Evolutionary conservation across 1,140 invertebrate species (phyloP), one percentile per base, ranked within the genome.

Genomic region (Drosophila subpulchrella): DNA sequence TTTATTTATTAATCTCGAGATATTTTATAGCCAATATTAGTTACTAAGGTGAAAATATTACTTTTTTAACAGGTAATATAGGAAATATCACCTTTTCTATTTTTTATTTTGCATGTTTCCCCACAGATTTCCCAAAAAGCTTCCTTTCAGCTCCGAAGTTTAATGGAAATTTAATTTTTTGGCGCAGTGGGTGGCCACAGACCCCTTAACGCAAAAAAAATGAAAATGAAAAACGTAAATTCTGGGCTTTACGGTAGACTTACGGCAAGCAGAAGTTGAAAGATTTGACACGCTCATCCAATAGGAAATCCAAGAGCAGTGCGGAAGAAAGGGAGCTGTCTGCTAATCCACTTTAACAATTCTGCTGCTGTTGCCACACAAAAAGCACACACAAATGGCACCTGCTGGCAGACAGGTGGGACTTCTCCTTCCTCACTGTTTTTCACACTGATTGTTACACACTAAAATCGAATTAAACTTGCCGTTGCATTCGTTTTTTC

Each of bases 401-500:
- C 36, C 63, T 54, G 36, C 27, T 13, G 44, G 27, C 44, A 15
- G 15, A 44, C 55, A 51, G 46, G 63, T 67, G 36, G 42, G 47
- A 12, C 48, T 50, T 13, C 17, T 20, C 20, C 20, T 32, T 42
- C 48, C 15, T 32, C 17, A 15, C 36, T 58, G 61, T 85, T 74
- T 79, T 51, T 80, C 47, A 38, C 66, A 80, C 76, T 88, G 73
- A 88, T 88, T 88, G 84, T 89, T 84, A 71, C 73, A 79, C 78
- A 89, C 84, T 89, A 80, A 89, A 88, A 88, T 84, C 77, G 68
- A 88, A 88, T 88, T 89, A 89, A 88, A 84, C 75, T 86, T 86
- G 75, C 65, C 70, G 75, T 36, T 66, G 80, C 41, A 66, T 30
- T 36, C 32, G 30, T 1, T 20, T 72, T 63, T 62, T 20, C 20